Evolutionary conservation across 2,888 invertebrate species (phyloP), one percentile per base, ranked within the genome.

Genomic region (Minunthozetes semirufus): DNA sequence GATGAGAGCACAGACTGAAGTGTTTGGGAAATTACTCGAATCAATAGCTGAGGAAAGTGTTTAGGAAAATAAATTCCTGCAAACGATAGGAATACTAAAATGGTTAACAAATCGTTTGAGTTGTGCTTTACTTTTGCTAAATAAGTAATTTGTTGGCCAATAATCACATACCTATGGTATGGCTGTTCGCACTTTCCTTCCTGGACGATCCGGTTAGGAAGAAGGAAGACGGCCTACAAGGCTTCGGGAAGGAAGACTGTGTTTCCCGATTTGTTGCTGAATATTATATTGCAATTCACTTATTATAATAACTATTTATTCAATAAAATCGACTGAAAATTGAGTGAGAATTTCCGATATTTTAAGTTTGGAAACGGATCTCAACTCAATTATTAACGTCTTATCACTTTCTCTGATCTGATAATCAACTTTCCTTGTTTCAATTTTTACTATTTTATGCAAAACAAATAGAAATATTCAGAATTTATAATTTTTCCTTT

Each of bases 171-270:
- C 61, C 61, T 63, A 56, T 48, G 48, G 17, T 48, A 59, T 59
- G 17, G 22, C 59, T 59, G 19, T 63, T 63, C 22, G 61, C 25
- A 63, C 25, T 29, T 63, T 63, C 61, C 61, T 63, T 63, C 61
- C 61, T 56, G 61, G 61, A 63, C 29, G 61, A 63, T 63, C 61
- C 61, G 61, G 56, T 63, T 63, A 63, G 61, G 61, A 63, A 63
- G 61, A 63, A 27, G 61, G 61, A 63, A 63, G 61, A 33, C 61
- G 61, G 61, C 61, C 61, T 63, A 63, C 61, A 63, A 63, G 61
- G 61, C 59, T 15, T 63, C 13, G 61, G 61, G 61, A 63, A 63
- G 61, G 61, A 63, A 63, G 61, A 63, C 61, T 63, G 29, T 63
- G 61, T 63, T 63, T 63, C 61, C 61, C 61, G 29, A 56, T 15